Evolutionary conservation across 2,888 invertebrate genomes (phyloP), one percentile per base, ranked within the genome.

Genomic region (Drosophila dives): DNA sequence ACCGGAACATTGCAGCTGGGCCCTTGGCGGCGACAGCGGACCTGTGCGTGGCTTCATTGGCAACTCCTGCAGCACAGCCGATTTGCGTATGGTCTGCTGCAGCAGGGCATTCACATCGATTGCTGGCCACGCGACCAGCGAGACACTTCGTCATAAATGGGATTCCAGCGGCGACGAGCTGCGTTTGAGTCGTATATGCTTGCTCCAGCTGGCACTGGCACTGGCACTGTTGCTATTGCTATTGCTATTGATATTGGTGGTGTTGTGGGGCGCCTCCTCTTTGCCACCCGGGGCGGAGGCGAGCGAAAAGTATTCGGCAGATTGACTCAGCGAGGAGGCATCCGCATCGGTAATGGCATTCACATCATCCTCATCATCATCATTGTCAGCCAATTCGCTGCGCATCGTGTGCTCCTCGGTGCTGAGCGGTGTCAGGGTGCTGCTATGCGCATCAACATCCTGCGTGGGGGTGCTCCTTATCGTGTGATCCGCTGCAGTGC

Each of bases 101-200:
- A 93, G 89, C 76, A 93, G 75, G 48, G 92, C 91, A 65, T 93
- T 93, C 10, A 93, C 91, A 90, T 93, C 93, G 80, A 93, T 93
- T 73, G 93, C 93, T 92, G 93, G 93, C 93, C 93, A 93, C 75
- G 92, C 91, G 92, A 93, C 93, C 93, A 93, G 93, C 93, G 93
- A 93, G 77, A 93, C 92, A 86, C 92, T 93, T 92, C 93, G 93
- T 93, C 93, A 93, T 93, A 93, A 93, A 71, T 92, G 91, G 61
- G 90, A 81, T 64, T 92, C 89, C 61, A 91, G 65, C 10, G 91
- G 88, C 49, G 91, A 86, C 6, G 88, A 74, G 64, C 72, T 81
- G 53, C 84, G 87, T 83, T 92, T 92, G 72, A 90, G 86, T 29
- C 91, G 83, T 66, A 91, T 91, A 54, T 92, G 91, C 75, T 92